A percentile compares a stretch with the other conserved stretches of the same genome.
Evolutionary conservation across 2,888 invertebrate genomes (phyloP).

Genomic region (Anoncus sp.): DNA sequence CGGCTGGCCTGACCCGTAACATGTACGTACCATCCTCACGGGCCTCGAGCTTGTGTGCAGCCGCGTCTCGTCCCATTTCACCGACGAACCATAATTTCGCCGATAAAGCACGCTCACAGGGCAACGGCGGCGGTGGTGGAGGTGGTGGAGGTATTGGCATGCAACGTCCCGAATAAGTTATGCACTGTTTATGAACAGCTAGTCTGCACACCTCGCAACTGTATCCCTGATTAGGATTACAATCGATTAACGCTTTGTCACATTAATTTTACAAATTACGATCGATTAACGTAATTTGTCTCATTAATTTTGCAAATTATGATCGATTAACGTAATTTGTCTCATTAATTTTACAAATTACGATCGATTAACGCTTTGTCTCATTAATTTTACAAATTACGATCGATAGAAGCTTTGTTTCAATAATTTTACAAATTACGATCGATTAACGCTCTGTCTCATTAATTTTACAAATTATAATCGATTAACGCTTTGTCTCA

Average conservation of each 20-base stretch:
- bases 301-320: no score
- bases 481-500: no score
- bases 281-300: no score
- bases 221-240: constrained; percentile 91
- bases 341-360: no score
- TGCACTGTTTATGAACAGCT: constrained; percentile 95
- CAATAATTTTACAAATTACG: no score
- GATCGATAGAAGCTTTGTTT: no score
- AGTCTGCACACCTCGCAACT: constrained; percentile 92
- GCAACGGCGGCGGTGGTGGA: constrained; percentile 85
- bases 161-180: constrained; percentile 91
- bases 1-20: constrained; percentile 90
- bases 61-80: constrained; percentile 93
- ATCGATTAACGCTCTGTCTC: no score
- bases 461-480: no score
- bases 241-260: background rate
- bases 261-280: background rate
- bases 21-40: constrained; percentile 95
- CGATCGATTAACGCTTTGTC: no score
- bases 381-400: no score
- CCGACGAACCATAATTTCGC: constrained; percentile 90
- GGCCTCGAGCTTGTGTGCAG: constrained; percentile 89
- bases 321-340: no score
- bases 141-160: constrained; percentile 86
- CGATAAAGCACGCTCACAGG: constrained; percentile 85